Base-by-base conservation (phyloP, 2,113 vertebrate species). In the Oreochromis spilurus region DNA sequence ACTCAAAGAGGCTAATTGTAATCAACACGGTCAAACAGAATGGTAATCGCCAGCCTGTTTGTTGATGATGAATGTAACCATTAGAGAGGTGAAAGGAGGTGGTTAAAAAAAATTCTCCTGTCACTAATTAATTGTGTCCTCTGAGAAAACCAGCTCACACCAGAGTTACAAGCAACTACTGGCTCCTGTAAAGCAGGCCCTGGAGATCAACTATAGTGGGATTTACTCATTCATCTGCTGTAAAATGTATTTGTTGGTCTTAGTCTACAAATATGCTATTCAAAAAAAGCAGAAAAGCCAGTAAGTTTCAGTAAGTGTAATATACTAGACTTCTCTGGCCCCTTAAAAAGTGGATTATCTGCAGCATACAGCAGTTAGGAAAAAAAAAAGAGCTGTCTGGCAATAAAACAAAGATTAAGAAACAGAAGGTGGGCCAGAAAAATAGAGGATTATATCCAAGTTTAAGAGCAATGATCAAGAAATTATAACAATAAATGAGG, bases 41-140 rank as follows among this genome's bases (percentile, higher is more conserved):
- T 84, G 88, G 79, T 86, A 88, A 91, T 84, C 10, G 31, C 21
- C 79, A 82, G 84, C 79, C 70, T 87, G 81, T 81, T 87, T 86
- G 86, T 84, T 88, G 50, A 86, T 91, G 87, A 94, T 94, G 83
- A 93, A 94, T 93, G 81, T 36, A 91, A 81, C 62, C 11, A 91
- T 87, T 85, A 88, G 57, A 86, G 43, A 81, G 65, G 78, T 60
- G 79, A 91, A 86, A 55, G 34, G 34, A 38, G 36, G 55, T 65
- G 62, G 86, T 82, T 75, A 19, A 86, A 65, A 40, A 58, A 84
- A 36, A 1, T 92, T 92, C 21, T 93, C 85, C 82, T 84, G 54
- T 75, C 58, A 38, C 38, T 87, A 94, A 94, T 92, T 93, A 91
- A 92, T 91, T 88, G 53, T 81, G 58, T 93, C 87, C 62, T 75